Conservation (phyloP, 2,797 vertebrate genomes). For the Adelosebastes latens region DNA sequence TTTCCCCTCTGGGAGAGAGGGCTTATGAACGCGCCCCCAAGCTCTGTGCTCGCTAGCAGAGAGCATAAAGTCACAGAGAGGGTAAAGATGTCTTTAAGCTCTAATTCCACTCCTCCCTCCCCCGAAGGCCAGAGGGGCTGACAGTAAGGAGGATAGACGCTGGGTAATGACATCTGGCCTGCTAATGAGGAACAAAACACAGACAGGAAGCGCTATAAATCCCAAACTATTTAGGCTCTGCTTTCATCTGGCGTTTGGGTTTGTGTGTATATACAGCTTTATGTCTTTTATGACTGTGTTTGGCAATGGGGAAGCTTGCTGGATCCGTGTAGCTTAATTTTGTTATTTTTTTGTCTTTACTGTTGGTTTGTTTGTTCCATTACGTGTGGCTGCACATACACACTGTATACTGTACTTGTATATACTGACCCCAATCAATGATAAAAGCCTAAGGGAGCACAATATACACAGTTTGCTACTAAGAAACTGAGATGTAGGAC, state of each 20-base stretch:
- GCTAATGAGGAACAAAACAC: slow-evolving; percentile 69
- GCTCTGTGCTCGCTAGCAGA: slow-evolving; percentile 46
- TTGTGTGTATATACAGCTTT: slow-evolving; percentile 1
- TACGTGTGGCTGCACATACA: background rate
- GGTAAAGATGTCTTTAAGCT: slow-evolving; percentile 77
- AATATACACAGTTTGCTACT: slow-evolving; percentile 1
- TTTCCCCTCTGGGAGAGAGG: slow-evolving; percentile 20
- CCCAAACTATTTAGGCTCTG: slow-evolving; percentile 27
- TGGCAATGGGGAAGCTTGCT: background rate
- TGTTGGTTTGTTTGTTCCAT: background rate
- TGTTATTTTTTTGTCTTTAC: background rate
- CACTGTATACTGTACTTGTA: background rate
- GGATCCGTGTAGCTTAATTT: background rate
- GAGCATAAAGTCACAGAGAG: slow-evolving; percentile 70
- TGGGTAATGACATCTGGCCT: slow-evolving; percentile 72
- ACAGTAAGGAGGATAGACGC: slow-evolving; percentile 42
- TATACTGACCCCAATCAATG: slow-evolving; percentile 21
- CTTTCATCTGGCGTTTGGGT: slow-evolving; percentile 38
- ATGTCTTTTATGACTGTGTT: background rate
- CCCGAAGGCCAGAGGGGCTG: slow-evolving; percentile 58
- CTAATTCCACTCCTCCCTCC: slow-evolving; percentile 62
- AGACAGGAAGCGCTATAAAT: slow-evolving; percentile 40
- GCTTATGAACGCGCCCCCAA: slow-evolving; percentile 5
- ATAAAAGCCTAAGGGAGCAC: slow-evolving; percentile 16
- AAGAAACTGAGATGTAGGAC: slow-evolving; percentile 47